Base-by-base conservation (phyloP, 2,888 invertebrate species). In the Apodemia mormo region DNA sequence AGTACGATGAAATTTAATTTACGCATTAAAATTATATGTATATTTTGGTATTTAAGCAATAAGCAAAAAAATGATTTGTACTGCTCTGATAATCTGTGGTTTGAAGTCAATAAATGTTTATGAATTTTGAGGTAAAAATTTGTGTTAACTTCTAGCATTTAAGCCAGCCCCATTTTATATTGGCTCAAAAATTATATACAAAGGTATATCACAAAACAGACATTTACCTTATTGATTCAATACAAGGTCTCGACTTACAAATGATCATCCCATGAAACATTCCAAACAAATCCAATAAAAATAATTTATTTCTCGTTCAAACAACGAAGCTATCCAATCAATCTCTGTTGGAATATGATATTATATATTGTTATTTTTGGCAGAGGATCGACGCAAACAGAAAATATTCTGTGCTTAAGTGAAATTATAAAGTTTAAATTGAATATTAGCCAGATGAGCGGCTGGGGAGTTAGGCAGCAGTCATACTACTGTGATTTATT, bases 381-480 rank as follows among this genome's bases (percentile, higher is more conserved):
- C 69, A 70, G 67, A 30, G 12, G 67, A 65, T 70, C 66, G 77
- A 79, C 82, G 82, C 84, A 86, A 86, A 86, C 85, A 85, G 79
- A 84, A 86, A 88, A 87, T 88, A 87, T 87, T 83, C 84, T 85
- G 77, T 80, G 81, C 82, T 82, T 81, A 77, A 74, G 77, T 77
- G 81, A 89, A 88, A 89, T 87, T 88, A 84, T 85, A 88, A 90
- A 90, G 82, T 90, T 90, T 88, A 89, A 89, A 90, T 90, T 90
- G 87, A 89, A 89, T 89, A 89, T 88, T 89, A 89, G 86, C 84
- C 86, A 83, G 83, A 81, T 84, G 85, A 86, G 83, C 85, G 81
- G 80, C 82, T 82, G 78, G 78, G 80, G 61, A 83, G 58, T 58
- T 14, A 58, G 29, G 58, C 1, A 12, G 58, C 58, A 58, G 12